Evolutionary conservation across 1,140 invertebrate genomes (phyloP).

Genomic region (Leptestheria dahalacensis): DNA sequence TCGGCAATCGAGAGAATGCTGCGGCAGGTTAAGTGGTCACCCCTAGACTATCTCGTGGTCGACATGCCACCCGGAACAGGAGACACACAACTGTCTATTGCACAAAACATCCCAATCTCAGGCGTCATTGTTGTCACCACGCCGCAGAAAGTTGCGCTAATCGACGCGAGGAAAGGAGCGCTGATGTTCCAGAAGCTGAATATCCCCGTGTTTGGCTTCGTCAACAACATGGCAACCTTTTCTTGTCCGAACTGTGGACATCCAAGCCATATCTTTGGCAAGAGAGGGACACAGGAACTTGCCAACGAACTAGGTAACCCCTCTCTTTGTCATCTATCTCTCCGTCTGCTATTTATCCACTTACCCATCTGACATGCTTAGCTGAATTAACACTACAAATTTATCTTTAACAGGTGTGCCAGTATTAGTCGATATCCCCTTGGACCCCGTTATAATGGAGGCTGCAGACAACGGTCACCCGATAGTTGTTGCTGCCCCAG

Average conservation of each 20-base stretch:
- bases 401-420: conserved; percentile 30
- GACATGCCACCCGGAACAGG: conserved; percentile 87
- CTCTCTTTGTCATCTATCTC: background rate
- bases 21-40: conserved; percentile 62
- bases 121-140: conserved; percentile 70
- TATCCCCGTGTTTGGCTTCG: conserved; percentile 61
- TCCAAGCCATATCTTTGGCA: conserved; percentile 24
- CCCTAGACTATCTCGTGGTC: conserved; percentile 62
- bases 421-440: conserved; percentile 55
- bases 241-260: conserved; percentile 50
- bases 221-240: conserved; percentile 69
- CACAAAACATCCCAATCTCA: conserved; percentile 47
- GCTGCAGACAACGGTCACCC: conserved; percentile 60
- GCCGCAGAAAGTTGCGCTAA: conserved; percentile 62
- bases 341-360: background rate
- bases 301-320: conserved; percentile 21
- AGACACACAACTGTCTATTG: conserved; percentile 71
- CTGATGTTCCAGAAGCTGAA: conserved; percentile 64
- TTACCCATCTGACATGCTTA: background rate
- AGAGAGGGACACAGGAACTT: conserved; percentile 20
- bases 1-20: conserved; percentile 71
- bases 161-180: conserved; percentile 61
- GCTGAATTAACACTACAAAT: too few species aligned
- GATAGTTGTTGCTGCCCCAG: conserved; percentile 49
- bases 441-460: conserved; percentile 49